Evolutionary conservation across 2,113 vertebrate species (phyloP).

Genomic region (Rhagologus leucostigma): DNA sequence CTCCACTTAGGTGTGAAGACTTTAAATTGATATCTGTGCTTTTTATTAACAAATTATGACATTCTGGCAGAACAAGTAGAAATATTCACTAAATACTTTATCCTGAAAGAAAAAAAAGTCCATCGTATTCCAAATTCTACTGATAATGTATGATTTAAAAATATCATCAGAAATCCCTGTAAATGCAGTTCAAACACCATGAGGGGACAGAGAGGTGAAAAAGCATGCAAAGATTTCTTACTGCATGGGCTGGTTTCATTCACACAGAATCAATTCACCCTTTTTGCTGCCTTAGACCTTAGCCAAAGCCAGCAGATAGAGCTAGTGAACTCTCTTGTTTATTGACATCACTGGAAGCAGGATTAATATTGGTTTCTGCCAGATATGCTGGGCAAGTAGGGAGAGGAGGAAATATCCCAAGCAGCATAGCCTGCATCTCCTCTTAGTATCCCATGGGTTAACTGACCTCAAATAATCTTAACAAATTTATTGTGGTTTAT

Average conservation of each 20-base stretch:
- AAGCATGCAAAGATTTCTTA: neutral
- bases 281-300: neutral
- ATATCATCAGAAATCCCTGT: neutral
- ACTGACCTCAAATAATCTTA: neutral
- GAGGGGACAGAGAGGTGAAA: neutral
- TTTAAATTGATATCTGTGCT: neutral
- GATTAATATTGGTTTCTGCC: neutral
- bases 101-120: neutral
- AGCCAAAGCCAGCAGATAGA: neutral
- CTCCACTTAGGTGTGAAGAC: neutral
- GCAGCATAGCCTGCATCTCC: neutral
- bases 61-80: neutral
- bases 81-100: neutral
- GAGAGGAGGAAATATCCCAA: neutral
- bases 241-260: neutral
- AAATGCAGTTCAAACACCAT: neutral
- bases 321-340: neutral
- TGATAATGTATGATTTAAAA: neutral
- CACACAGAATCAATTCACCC: neutral
- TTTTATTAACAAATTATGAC: neutral
- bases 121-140: neutral
- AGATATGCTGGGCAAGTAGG: neutral
- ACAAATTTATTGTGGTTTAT: neutral
- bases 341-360: neutral
- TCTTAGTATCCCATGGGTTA: neutral